Conservation (phyloP, 2,797 vertebrate species). For the Sciurus vulgaris region DNA sequence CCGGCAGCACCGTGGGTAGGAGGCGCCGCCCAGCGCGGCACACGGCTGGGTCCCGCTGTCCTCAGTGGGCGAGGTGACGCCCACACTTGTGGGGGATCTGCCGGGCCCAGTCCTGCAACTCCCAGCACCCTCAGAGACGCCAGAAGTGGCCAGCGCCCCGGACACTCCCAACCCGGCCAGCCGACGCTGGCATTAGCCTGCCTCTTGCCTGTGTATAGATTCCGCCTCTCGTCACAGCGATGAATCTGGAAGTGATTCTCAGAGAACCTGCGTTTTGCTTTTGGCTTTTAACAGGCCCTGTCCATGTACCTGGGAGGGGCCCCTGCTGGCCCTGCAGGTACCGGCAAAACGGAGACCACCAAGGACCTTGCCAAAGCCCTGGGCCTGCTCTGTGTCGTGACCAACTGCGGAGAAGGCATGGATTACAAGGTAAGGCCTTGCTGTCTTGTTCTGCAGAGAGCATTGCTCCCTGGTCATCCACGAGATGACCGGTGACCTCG, state of each 20-base stretch:
- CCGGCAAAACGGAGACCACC: slow-evolving; percentile 98
- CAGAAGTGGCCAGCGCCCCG: neutral
- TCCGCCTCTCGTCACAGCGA: neutral
- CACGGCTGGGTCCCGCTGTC: neutral
- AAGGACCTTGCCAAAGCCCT: slow-evolving; percentile 99
- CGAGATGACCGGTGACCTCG: neutral
- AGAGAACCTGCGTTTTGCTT: neutral
- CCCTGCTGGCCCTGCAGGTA: slow-evolving; percentile 96
- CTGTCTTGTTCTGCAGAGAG: fast-evolving
- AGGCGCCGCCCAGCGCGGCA: neutral
- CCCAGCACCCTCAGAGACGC: neutral
- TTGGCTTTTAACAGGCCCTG: slow-evolving; percentile 91
- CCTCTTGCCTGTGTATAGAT: fast-evolving
- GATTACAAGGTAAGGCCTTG: slow-evolving; percentile 94
- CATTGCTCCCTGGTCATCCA: fast-evolving
- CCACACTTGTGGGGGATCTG: neutral
- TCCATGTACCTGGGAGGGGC: slow-evolving; percentile 99
- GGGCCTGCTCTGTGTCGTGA: slow-evolving; percentile 97
- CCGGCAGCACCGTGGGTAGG: no score
- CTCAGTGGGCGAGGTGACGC: neutral
- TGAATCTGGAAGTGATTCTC: fast-evolving
- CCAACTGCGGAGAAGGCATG: slow-evolving; percentile 99
- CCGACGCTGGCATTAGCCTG: no score
- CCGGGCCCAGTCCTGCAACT: neutral
- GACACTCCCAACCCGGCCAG: neutral